Conservation (phyloP, 2,888 invertebrate species). For the Tigriopus californicus region DNA sequence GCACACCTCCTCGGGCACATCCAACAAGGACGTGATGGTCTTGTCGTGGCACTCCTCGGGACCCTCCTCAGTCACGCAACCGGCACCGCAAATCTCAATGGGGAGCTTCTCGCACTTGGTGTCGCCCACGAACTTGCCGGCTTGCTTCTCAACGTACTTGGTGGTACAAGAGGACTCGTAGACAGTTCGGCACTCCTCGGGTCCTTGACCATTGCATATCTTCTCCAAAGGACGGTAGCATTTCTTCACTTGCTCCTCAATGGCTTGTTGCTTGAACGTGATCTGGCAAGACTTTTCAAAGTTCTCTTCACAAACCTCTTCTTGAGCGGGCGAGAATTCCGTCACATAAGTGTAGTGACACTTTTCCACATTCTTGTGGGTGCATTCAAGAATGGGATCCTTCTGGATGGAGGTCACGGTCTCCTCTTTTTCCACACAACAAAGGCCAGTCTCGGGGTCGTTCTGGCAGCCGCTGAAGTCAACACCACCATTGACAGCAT, state of each 20-base stretch:
- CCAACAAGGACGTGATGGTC: slow-evolving; percentile 6
- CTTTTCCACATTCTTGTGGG: too few relatives aligned
- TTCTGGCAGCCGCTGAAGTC: too few relatives aligned
- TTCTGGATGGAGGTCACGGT: too few relatives aligned
- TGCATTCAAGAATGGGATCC: too few relatives aligned
- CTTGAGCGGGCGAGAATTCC: slow-evolving; percentile 10
- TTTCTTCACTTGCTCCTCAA: slow-evolving; percentile 9
- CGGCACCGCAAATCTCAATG: too few relatives aligned
- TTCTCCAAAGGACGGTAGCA: slow-evolving; percentile 14
- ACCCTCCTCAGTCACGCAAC: too few relatives aligned
- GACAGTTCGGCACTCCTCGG: slow-evolving; percentile 12
- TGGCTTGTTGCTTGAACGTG: slow-evolving; percentile 15
- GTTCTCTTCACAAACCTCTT: slow-evolving; percentile 15
- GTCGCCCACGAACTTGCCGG: too few relatives aligned
- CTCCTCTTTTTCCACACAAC: too few relatives aligned
- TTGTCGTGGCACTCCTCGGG: slow-evolving; percentile 14
- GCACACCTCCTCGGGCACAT: slow-evolving; percentile 14
- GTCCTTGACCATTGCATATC: slow-evolving; percentile 13
- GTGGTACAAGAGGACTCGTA: slow-evolving; percentile 15
- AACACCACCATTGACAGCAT: too few relatives aligned
- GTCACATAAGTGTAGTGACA: too few relatives aligned
- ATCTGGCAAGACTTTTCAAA: slow-evolving; percentile 14
- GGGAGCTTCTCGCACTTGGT: too few relatives aligned
- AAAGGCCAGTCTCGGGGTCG: too few relatives aligned
- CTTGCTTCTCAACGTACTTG: slow-evolving; percentile 13